phyloP scores from a whole-genome alignment of 2,113 vertebrate species.

The Ahaetulla prasina region DNA sequence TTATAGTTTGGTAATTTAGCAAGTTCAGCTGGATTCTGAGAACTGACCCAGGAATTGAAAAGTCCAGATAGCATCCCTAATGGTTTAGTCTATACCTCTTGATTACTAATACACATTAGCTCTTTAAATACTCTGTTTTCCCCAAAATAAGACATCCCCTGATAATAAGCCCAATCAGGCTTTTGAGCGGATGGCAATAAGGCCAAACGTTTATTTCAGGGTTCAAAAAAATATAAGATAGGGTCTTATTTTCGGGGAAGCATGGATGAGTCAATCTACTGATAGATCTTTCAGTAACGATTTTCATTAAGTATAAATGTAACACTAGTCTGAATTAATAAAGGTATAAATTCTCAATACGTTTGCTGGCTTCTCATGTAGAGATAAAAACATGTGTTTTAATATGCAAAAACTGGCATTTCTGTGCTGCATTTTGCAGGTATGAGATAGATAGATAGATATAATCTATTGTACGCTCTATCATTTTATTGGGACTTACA shows the following conservation, averaged over 20 bases:
- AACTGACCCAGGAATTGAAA: neutral
- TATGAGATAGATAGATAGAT: too few relatives aligned
- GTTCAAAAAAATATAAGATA: too few relatives aligned
- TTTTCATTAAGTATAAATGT: neutral
- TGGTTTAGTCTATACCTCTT: neutral
- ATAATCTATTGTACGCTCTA: neutral
- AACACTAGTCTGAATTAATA: neutral
- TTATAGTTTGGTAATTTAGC: neutral
- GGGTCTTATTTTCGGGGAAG: too few relatives aligned
- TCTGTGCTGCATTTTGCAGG: neutral
- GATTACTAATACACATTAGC: neutral
- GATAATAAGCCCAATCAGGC: too few relatives aligned
- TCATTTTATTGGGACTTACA: neutral
- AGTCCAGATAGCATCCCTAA: neutral
- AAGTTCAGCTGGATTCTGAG: neutral
- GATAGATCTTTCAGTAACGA: neutral
- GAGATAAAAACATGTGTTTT: neutral
- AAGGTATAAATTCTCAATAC: neutral
- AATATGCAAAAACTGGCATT: neutral
- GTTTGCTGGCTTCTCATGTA: neutral
- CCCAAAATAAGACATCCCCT: too few relatives aligned
- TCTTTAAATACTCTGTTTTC: neutral
- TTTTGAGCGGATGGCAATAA: too few relatives aligned
- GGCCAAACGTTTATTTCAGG: too few relatives aligned
- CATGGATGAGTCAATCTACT: neutral